These are phyloP conservation scores for Triplophysa tibetana DNA, from an alignment of 2,113 vertebrate genomes.

Conservation along the genomic window DNA sequence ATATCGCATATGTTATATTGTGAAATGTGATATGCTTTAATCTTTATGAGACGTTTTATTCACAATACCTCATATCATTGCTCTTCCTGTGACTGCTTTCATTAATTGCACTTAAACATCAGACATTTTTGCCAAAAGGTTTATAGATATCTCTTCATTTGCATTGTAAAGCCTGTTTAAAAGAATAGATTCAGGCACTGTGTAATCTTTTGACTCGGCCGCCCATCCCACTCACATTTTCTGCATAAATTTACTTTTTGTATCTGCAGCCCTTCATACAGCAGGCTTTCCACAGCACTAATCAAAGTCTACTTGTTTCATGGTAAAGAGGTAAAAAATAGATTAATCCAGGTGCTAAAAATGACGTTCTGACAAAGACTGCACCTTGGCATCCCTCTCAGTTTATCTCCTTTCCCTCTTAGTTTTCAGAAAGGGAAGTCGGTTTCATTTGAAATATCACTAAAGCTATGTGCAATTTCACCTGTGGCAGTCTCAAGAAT, in stretches of 20 bases:
- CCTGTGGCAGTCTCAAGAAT: conserved; percentile 6
- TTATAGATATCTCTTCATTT: conserved; percentile 3
- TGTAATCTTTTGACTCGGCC: background rate
- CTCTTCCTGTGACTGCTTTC: background rate
- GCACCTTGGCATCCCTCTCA: background rate
- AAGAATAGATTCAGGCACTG: background rate
- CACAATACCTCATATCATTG: too few species aligned
- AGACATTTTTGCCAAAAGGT: background rate
- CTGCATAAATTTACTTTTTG: background rate
- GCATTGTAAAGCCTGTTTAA: conserved; percentile 5
- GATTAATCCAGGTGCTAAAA: conserved; percentile 6
- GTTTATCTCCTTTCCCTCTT: background rate
- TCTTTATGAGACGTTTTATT: too few species aligned
- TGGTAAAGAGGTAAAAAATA: background rate
- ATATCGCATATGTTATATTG: too few species aligned
- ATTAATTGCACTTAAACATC: background rate
- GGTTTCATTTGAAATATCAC: conserved; percentile 11
- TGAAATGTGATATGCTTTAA: too few species aligned
- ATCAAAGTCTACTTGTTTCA: background rate
- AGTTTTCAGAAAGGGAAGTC: background rate
- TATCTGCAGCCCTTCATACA: background rate
- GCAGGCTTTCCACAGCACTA: background rate
- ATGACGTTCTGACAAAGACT: background rate
- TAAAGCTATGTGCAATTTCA: conserved; percentile 27
- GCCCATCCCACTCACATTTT: too few species aligned